Evolutionary conservation across 2,888 invertebrate species (phyloP).

Genomic region (Troides helena): DNA sequence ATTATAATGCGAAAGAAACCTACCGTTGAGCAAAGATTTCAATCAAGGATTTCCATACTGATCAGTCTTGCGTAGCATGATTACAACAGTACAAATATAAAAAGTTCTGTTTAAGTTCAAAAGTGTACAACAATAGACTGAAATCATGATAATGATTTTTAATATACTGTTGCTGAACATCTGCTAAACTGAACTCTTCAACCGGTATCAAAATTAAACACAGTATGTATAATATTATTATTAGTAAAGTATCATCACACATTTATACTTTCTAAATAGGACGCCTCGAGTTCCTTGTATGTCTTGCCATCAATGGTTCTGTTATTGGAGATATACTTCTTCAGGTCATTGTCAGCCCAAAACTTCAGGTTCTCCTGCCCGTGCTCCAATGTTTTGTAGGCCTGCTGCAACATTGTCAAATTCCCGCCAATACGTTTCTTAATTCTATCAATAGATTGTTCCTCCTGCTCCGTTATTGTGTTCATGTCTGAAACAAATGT

Average conservation of each 20-base stretch:
- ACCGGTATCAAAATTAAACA: too few species aligned
- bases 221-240: too few species aligned
- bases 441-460: constrained; percentile 50
- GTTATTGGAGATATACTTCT: constrained; percentile 49
- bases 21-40: too few species aligned
- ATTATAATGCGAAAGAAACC: too few species aligned
- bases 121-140: too few species aligned
- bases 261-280: constrained; percentile 44
- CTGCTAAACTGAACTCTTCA: too few species aligned
- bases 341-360: constrained; percentile 54
- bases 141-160: too few species aligned
- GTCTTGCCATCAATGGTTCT: constrained; percentile 54
- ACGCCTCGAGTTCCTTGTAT: constrained; percentile 54
- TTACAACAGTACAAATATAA: too few species aligned
- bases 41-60: too few species aligned
- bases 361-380: constrained; percentile 53
- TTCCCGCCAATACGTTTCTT: constrained; percentile 61
- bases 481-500: constrained; percentile 51
- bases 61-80: too few species aligned
- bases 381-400: constrained; percentile 48
- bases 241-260: not conserved
- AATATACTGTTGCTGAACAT: too few species aligned
- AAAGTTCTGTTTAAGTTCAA: too few species aligned
- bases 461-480: constrained; percentile 48
- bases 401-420: constrained; percentile 52